Evolutionary conservation across 2,113 vertebrate genomes (phyloP).

Genomic region (Coreoperca whiteheadi): DNA sequence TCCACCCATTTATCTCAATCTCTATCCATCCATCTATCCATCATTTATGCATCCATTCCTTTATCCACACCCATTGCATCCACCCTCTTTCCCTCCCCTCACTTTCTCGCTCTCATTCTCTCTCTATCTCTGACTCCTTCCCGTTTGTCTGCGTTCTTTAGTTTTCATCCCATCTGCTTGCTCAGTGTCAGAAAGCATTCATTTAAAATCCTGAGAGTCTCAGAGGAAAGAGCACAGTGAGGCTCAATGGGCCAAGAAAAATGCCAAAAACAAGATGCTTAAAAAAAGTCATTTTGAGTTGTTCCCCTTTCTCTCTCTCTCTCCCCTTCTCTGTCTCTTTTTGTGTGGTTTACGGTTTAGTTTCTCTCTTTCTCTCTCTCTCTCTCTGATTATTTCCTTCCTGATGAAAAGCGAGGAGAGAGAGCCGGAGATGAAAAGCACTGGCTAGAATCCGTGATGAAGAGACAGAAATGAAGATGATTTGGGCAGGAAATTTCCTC

Average conservation of each 20-base stretch:
- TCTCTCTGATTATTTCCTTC: constrained; percentile 46
- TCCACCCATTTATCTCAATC: constrained; percentile 29
- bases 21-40: constrained; percentile 31
- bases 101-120: not conserved
- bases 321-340: not conserved
- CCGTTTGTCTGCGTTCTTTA: constrained; percentile 52
- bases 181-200: constrained; percentile 66
- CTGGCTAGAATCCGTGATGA: constrained; percentile 44
- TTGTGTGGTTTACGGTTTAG: constrained; percentile 21
- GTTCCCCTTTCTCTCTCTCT: not conserved
- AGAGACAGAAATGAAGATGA: constrained; percentile 55
- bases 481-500: constrained; percentile 60
- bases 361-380: not conserved
- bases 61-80: not conserved
- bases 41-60: constrained; percentile 22
- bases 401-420: constrained; percentile 50
- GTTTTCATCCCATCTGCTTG: constrained; percentile 58
- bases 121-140: not conserved
- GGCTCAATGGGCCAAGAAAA: constrained; percentile 58
- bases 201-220: constrained; percentile 61
- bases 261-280: constrained; percentile 46
- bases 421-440: constrained; percentile 59
- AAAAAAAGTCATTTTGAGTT: constrained; percentile 45
- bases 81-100: not conserved
- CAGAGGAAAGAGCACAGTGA: constrained; percentile 35